phyloP scores from a whole-genome alignment of 1,140 invertebrate genomes.

The Heliconius hewitsoni region DNA sequence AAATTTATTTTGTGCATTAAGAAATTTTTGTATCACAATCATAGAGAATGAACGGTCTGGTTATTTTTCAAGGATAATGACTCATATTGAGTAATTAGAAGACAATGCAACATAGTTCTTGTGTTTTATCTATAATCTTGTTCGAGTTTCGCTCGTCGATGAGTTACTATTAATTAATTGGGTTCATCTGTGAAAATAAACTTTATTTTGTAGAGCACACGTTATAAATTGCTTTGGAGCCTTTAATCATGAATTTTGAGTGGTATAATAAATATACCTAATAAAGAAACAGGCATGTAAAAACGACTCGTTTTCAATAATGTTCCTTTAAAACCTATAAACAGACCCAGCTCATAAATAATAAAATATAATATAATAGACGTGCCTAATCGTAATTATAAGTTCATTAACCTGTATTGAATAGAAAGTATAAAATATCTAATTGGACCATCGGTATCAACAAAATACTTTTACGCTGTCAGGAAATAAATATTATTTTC shows the following conservation, averaged over 20 bases:
- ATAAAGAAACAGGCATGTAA: neutral
- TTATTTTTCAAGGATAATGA: conserved; percentile 66
- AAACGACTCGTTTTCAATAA: neutral
- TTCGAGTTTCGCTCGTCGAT: conserved; percentile 25
- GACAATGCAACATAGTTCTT: conserved; percentile 52
- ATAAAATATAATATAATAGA: too few species aligned
- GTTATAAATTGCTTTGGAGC: neutral
- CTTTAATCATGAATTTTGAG: neutral
- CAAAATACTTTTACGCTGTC: neutral
- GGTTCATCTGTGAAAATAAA: neutral
- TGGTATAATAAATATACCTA: neutral
- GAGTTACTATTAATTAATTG: conserved; percentile 23
- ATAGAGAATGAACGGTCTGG: conserved; percentile 61
- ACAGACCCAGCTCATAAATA: neutral
- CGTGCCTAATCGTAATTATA: neutral
- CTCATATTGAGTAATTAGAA: conserved; percentile 51
- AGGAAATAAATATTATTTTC: conserved; percentile 7
- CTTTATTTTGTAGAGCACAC: neutral
- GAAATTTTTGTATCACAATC: conserved; percentile 43
- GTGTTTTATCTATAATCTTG: conserved; percentile 48
- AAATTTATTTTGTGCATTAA: conserved; percentile 41
- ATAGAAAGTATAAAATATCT: neutral
- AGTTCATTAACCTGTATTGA: neutral
- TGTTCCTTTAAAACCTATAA: neutral
- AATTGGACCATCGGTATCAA: neutral